Evolutionary conservation across 2,797 vertebrate species (phyloP).

Genomic region (Girardinus metallicus): DNA sequence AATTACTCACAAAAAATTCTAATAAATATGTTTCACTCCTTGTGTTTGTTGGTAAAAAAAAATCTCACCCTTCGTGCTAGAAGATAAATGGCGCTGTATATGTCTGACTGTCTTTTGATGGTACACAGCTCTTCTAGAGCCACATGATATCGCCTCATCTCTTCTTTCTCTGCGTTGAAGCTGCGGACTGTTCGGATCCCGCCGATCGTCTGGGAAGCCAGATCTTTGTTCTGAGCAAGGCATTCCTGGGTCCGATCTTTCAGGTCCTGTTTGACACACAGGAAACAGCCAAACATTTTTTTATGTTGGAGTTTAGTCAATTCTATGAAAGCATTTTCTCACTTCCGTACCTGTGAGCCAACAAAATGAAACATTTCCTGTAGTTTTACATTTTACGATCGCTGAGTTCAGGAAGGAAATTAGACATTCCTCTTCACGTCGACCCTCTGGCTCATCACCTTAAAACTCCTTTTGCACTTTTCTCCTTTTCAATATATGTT

Average conservation of each 20-base stretch:
- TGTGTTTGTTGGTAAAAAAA: background rate
- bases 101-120: conserved; percentile 69
- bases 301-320: background rate
- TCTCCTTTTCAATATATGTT: too few relatives aligned
- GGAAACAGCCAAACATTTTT: background rate
- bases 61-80: conserved; percentile 78
- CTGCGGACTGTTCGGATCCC: conserved; percentile 83
- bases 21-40: background rate
- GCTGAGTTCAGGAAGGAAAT: background rate
- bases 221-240: conserved; percentile 77
- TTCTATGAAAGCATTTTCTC: background rate
- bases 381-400: background rate
- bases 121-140: conserved; percentile 68
- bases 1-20: background rate
- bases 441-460: too few relatives aligned
- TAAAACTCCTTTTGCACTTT: too few relatives aligned
- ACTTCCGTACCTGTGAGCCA: background rate
- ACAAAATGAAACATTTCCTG: background rate
- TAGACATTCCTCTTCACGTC: too few relatives aligned
- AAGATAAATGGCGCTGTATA: conserved; percentile 64
- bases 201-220: conserved; percentile 77
- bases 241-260: conserved; percentile 83
- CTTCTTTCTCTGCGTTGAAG: conserved; percentile 80
- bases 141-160: conserved; percentile 73
- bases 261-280: conserved; percentile 72